Evolutionary conservation across 2,113 vertebrate genomes (phyloP), one percentile per base, ranked within the genome.

Genomic region (Eonycteris spelaea): DNA sequence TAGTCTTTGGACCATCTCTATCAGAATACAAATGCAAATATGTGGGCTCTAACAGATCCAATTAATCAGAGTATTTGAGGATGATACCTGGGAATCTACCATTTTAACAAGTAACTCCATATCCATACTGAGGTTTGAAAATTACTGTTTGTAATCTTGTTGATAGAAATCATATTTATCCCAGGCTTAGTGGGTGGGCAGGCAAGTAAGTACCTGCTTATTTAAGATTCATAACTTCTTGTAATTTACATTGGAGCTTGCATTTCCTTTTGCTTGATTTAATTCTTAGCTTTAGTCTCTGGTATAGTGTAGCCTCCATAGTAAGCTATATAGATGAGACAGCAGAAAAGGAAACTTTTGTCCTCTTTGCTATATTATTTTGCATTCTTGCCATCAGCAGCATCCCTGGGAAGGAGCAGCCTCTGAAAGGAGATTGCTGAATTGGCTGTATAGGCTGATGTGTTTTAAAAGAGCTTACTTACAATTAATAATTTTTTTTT

Each of bases 211-310:
- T 89, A 77, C 40, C 67, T 93, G 26, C 45, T 94, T 97, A 90
- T 67, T 91, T 85, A 90, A 95, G 84, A 92, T 28, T 77, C 55
- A 26, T 74, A 92, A 63, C 35, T 96, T 96, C 92, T 95, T 48
- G 55, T 95, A 78, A 86, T 84, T 55, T 79, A 61, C 33, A 48
- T 71, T 51, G 35, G 65, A 95, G 53, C 40, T 95, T 59, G 40
- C 28, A 7, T 95, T 96, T 96, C 70, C 43, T 90, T 93, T 88
- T 89, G 35, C 40, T 70, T 74, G 74, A 78, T 95, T 95, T 48
- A 63, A 61, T 77, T 91, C 48, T 94, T 95, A 77, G 26, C 80
- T 91, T 85, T 87, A 95, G 61, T 96, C 22, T 93, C 48, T 84
- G 22, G 40, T 75, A 67, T 13, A 68, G 5, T 71, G 2, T 78